A percentile compares a stretch with the other conserved stretches of the same genome.
Conservation (phyloP, 1,140 invertebrate genomes). For the Anastrepha ludens region DNA sequence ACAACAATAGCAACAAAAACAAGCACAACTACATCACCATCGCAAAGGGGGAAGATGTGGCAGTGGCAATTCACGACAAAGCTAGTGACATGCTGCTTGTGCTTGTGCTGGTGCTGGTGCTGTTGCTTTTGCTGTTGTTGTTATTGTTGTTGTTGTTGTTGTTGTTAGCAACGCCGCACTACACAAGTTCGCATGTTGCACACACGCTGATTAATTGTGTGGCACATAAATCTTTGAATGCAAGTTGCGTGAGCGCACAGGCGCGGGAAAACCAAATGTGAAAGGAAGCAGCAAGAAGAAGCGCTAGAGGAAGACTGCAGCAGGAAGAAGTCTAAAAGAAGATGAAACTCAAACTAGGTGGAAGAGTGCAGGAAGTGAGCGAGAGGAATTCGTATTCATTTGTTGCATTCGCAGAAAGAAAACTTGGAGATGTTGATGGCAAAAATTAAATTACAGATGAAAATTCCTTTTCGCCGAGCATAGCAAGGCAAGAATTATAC, state of each 20-base stretch:
- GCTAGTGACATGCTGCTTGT: not conserved
- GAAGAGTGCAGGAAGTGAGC: not conserved
- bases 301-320: not conserved
- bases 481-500: not conserved
- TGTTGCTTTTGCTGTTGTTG: not conserved
- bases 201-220: conserved; percentile 49
- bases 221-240: conserved; percentile 45
- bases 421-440: conserved; percentile 27
- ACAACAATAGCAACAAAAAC: conserved; percentile 25
- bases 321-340: not conserved
- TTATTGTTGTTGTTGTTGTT: not conserved
- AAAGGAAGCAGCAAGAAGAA: not conserved
- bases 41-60: not conserved
- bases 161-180: conserved; percentile 17
- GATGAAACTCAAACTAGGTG: not conserved
- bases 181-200: conserved; percentile 46
- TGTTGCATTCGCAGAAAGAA: conserved; percentile 31
- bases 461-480: conserved; percentile 19
- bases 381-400: not conserved
- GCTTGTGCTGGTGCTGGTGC: not conserved
- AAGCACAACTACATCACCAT: not conserved
- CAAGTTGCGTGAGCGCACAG: conserved; percentile 2
- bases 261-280: not conserved
- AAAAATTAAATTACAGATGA: conserved; percentile 43
- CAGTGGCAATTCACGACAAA: not conserved